Evolutionary conservation across 2,888 invertebrate species (phyloP).

Genomic region (Limulus polyphemus): DNA sequence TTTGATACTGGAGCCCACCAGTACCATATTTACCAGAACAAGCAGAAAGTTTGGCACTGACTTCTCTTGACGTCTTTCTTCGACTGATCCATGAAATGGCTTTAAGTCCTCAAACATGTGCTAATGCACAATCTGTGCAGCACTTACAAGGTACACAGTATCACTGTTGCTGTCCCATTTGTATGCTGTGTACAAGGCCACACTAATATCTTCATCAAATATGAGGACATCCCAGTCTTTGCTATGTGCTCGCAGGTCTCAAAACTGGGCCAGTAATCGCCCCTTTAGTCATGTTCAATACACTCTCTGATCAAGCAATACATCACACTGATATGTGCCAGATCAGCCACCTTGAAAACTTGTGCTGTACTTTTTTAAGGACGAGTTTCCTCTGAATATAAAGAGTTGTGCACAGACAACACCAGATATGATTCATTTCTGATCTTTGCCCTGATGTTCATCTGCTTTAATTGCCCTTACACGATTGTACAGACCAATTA

Average conservation of each 20-base stretch:
- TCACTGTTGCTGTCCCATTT: not conserved
- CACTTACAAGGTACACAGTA: not conserved
- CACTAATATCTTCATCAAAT: not conserved
- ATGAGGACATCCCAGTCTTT: too few relatives aligned
- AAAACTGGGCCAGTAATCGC: too few relatives aligned
- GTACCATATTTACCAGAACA: not conserved
- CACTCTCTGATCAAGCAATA: too few relatives aligned
- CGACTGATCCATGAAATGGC: not conserved
- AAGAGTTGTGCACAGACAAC: too few relatives aligned
- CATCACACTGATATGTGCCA: not conserved
- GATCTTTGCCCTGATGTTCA: too few relatives aligned
- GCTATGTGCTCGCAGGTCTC: too few relatives aligned
- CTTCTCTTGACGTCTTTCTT: not conserved
- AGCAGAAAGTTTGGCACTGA: not conserved
- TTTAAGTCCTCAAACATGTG: not conserved
- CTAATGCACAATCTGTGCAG: not conserved
- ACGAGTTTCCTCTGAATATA: not conserved
- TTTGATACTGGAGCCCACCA: not conserved
- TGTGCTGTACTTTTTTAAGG: not conserved
- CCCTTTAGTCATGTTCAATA: too few relatives aligned
- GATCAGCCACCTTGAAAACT: not conserved
- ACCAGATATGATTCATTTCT: too few relatives aligned
- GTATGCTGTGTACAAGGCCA: not conserved
- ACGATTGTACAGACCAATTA: not conserved
- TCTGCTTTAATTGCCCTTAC: too few relatives aligned